Evolutionary conservation across 2,888 invertebrate species (phyloP), one percentile per base, ranked within the genome.

Genomic region (Galeruca laticollis): DNA sequence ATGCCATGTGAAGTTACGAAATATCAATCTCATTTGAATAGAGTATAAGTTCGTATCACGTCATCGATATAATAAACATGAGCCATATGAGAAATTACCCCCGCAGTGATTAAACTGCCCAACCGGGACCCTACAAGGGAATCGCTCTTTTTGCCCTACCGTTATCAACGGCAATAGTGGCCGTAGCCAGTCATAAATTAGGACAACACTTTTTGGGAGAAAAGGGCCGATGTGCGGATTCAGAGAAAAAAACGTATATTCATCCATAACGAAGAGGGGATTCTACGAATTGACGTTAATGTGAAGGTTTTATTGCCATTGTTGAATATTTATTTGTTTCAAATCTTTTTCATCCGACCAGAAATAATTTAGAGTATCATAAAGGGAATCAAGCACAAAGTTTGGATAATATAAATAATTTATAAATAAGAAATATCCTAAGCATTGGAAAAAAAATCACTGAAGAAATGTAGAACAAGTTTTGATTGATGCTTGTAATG

Each of bases 151-250:
- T 56, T 56, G 43, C 64, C 64, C 64, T 64, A 56, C 64, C 65
- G 57, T 65, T 65, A 65, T 65, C 57, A 65, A 33, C 47, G 57
- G 65, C 65, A 65, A 57, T 57, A 65, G 57, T 65, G 43, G 33
- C 65, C 57, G 47, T 65, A 65, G 11, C 21, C 47, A 47, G 57
- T 18, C 1, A 65, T 65, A 65, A 65, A 65, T 65, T 65, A 65
- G 37, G 57, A 33, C 57, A 65, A 57, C 65, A 65, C 49, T 65
- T 65, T 65, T 43, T 65, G 43, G 40, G 15, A 20, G 57, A 10
- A 54, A 65, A 65, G 52, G 56, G 47, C 37, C 63, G 54, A 51
- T 56, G 31, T 33, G 35, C 52, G 52, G 52, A n/a, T n/a, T 6
- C 11, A 2, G 47, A 54, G 35, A 62, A 64, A n/a, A n/a, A 65